Conservation (phyloP, 2,797 vertebrate genomes). For the Peromyscus attwateri region DNA sequence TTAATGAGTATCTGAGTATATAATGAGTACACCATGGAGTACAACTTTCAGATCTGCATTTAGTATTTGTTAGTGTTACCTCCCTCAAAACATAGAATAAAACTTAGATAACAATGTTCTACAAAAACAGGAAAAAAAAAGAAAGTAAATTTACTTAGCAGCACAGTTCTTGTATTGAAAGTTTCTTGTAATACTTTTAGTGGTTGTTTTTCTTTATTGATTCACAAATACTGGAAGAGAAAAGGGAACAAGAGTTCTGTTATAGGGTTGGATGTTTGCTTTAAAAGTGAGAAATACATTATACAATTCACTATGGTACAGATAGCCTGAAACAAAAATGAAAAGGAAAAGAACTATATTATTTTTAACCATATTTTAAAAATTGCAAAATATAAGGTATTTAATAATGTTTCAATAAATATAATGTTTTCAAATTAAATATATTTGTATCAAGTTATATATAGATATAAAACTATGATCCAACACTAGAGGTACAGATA, state of each 20-base stretch:
- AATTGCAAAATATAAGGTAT: neutral
- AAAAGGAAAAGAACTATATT: neutral
- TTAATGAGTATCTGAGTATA: neutral
- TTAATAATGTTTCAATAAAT: neutral
- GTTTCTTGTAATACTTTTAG: neutral
- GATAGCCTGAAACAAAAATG: neutral
- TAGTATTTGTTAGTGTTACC: neutral
- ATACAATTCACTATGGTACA: neutral
- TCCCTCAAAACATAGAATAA: constrained; percentile 8
- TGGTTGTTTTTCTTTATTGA: neutral
- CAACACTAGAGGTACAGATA: neutral
- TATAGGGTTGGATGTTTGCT: constrained; percentile 33
- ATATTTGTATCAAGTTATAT: neutral
- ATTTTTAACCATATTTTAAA: neutral
- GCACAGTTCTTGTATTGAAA: neutral
- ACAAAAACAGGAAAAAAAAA: neutral
- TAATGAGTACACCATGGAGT: neutral
- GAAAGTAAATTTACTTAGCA: neutral
- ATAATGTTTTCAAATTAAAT: neutral
- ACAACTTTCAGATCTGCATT: neutral
- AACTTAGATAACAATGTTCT: neutral
- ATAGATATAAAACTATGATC: neutral
- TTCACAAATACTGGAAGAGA: neutral
- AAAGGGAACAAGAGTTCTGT: neutral
- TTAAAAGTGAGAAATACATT: neutral